Evolutionary conservation across 1,140 invertebrate genomes (phyloP).

Genomic region (Octopus sinensis): DNA sequence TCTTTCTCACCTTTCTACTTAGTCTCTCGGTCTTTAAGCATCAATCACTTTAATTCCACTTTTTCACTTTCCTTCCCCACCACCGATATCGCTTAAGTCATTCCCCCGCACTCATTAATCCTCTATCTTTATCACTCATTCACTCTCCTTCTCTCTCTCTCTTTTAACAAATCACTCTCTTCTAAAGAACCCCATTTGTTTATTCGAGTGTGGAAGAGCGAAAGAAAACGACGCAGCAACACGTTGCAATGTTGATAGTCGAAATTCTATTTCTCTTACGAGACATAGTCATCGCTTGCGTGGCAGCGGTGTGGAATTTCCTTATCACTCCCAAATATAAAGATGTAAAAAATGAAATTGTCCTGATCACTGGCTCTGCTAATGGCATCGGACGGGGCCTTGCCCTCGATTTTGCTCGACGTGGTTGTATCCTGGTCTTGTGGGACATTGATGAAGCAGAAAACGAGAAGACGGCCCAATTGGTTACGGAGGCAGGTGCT

Average conservation of each 20-base stretch:
- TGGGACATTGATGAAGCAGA: slow-evolving; percentile 86
- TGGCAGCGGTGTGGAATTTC: slow-evolving; percentile 35
- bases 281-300: slow-evolving; percentile 35
- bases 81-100: too few relatives aligned
- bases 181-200: too few relatives aligned
- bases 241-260: not conserved
- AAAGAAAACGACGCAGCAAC: too few relatives aligned
- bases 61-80: too few relatives aligned
- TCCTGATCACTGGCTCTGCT: slow-evolving; percentile 77
- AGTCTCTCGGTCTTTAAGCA: too few relatives aligned
- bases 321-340: slow-evolving; percentile 48
- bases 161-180: too few relatives aligned
- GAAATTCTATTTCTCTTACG: slow-evolving; percentile 37
- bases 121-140: too few relatives aligned
- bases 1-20: too few relatives aligned
- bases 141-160: too few relatives aligned
- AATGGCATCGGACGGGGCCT: slow-evolving; percentile 81
- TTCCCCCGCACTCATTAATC: too few relatives aligned
- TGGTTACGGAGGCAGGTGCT: slow-evolving; percentile 68
- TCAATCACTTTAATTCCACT: too few relatives aligned
- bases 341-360: slow-evolving; percentile 70
- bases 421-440: slow-evolving; percentile 76
- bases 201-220: too few relatives aligned
- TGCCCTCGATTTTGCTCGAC: slow-evolving; percentile 73
- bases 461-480: slow-evolving; percentile 70